phyloP scores from a whole-genome alignment of 2,797 vertebrate species.

The Gymnoscopelus braueri region DNA sequence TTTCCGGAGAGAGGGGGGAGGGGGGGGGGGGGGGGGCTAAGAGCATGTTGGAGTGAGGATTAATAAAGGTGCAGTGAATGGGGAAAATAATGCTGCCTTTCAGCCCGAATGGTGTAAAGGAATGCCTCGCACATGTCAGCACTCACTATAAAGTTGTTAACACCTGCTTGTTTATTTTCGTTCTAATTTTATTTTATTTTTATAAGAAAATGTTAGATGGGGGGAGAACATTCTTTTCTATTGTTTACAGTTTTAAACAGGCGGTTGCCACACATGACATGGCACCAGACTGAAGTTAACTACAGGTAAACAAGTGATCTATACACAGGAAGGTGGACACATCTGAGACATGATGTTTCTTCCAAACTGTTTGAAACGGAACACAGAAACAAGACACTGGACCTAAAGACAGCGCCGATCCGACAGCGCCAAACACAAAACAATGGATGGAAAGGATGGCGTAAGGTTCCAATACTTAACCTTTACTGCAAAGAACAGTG shows the following conservation, averaged over 20 bases:
- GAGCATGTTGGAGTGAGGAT: too few relatives aligned
- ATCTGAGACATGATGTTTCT: slow-evolving; percentile 72
- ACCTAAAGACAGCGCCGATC: slow-evolving; percentile 49
- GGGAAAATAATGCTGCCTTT: too few relatives aligned
- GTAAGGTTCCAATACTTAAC: too few relatives aligned
- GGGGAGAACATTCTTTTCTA: slow-evolving; percentile 74
- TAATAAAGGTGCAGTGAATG: too few relatives aligned
- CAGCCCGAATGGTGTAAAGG: too few relatives aligned
- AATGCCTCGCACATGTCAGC: slow-evolving; percentile 41
- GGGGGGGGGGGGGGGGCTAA: too few relatives aligned
- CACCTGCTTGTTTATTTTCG: slow-evolving; percentile 51
- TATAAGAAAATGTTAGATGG: slow-evolving; percentile 83
- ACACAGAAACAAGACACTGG: slow-evolving; percentile 35
- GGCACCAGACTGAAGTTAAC: slow-evolving; percentile 81
- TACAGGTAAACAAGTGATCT: slow-evolving; percentile 58
- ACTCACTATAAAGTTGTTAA: slow-evolving; percentile 88
- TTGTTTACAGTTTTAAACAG: slow-evolving; percentile 71
- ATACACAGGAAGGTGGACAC: slow-evolving; percentile 76
- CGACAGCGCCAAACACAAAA: slow-evolving; percentile 38
- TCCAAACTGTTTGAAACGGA: slow-evolving; percentile 69
- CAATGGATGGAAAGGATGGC: slow-evolving; percentile 45
- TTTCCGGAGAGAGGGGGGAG: too few relatives aligned
- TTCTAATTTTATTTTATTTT: slow-evolving; percentile 74
- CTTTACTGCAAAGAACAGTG: too few relatives aligned
- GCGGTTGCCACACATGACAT: slow-evolving; percentile 79